Evolutionary conservation across 1,140 invertebrate genomes (phyloP).

Genomic region (Aricia agestis): DNA sequence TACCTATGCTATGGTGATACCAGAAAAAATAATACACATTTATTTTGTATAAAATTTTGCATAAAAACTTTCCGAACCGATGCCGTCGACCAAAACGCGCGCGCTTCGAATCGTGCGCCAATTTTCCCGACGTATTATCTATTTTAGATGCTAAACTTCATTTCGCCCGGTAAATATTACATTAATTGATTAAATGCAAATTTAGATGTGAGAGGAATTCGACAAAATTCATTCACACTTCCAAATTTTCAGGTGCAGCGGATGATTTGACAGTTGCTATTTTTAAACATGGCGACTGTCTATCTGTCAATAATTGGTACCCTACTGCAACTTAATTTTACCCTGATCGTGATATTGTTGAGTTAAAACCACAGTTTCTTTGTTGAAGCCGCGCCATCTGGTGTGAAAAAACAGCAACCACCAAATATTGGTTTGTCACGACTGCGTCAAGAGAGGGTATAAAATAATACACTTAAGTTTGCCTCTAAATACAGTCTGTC

Average conservation of each 20-base stretch:
- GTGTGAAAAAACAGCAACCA: slow-evolving; percentile 19
- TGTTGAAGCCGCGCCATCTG: neutral
- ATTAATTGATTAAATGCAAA: slow-evolving; percentile 58
- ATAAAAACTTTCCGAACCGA: slow-evolving; percentile 40
- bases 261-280: slow-evolving; percentile 25
- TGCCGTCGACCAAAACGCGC: slow-evolving; percentile 28
- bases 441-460: neutral
- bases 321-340: slow-evolving; percentile 19
- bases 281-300: slow-evolving; percentile 10
- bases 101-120: slow-evolving; percentile 16
- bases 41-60: slow-evolving; percentile 52
- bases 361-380: no score
- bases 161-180: slow-evolving; percentile 27
- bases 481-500: no score
- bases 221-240: slow-evolving; percentile 40
- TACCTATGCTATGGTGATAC: slow-evolving; percentile 55
- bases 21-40: slow-evolving; percentile 44
- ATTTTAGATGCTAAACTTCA: neutral
- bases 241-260: slow-evolving; percentile 29
- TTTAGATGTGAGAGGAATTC: slow-evolving; percentile 44
- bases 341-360: neutral
- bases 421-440: slow-evolving; percentile 10
- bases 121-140: slow-evolving; percentile 15
- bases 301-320: neutral
- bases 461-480: neutral